phyloP scores from a whole-genome alignment of 1,140 invertebrate species.

The Hylyphantes graminicola region DNA sequence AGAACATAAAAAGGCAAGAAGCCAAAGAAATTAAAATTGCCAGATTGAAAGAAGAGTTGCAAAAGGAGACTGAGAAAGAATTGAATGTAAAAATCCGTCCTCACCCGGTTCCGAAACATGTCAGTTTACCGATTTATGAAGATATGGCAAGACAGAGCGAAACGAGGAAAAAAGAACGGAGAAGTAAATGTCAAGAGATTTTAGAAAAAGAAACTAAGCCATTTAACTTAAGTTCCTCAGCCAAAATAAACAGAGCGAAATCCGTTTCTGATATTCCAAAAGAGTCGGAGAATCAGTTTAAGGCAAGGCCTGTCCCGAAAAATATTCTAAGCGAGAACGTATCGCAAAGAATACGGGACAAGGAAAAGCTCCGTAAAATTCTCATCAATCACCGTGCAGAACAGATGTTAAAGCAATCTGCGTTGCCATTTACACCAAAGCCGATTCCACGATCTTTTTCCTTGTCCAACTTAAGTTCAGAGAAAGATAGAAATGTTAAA shows the following conservation, averaged over 20 bases:
- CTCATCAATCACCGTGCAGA: constrained; percentile 38
- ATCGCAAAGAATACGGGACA: constrained; percentile 33
- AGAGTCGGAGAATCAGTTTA: background rate
- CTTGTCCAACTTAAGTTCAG: background rate
- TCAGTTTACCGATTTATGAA: constrained; percentile 37
- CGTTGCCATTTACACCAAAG: constrained; percentile 37
- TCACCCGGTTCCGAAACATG: constrained; percentile 46
- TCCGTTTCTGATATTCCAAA: background rate
- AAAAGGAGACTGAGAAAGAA: constrained; percentile 24
- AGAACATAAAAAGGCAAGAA: background rate
- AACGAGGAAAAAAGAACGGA: constrained; percentile 37
- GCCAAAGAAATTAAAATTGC: constrained; percentile 18
- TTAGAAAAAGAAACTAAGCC: constrained; percentile 8
- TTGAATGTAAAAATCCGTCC: constrained; percentile 7
- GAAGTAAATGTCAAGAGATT: constrained; percentile 26
- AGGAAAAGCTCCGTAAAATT: constrained; percentile 39
- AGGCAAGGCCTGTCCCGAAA: constrained; percentile 49
- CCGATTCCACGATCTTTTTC: constrained; percentile 9
- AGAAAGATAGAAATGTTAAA: background rate
- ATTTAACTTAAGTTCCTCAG: constrained; percentile 7
- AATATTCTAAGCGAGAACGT: constrained; percentile 26
- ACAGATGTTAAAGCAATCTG: constrained; percentile 24
- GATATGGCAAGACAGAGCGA: constrained; percentile 25
- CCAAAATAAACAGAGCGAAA: background rate
- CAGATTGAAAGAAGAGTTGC: constrained; percentile 25